Evolutionary conservation across 23 tunicate genomes (phyloP).

Genomic region (Styela clava): DNA sequence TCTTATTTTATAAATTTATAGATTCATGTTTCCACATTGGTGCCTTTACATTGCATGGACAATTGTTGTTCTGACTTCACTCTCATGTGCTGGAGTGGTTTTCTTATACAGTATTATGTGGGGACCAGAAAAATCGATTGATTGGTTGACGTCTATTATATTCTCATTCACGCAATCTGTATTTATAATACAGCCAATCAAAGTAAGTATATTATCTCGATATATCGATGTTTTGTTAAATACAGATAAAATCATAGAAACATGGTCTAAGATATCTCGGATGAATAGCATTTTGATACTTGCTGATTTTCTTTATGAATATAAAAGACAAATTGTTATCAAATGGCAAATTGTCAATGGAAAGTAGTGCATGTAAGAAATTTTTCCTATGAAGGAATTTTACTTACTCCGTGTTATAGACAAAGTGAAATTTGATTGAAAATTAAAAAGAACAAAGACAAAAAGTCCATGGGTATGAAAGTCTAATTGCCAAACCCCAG

Average conservation of each 20-base stretch:
- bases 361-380: too few relatives aligned
- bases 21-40: constrained; percentile 69
- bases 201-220: constrained; percentile 26
- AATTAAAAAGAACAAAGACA: too few relatives aligned
- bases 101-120: constrained; percentile 83
- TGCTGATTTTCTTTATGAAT: too few relatives aligned
- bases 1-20: background rate
- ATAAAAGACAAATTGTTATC: too few relatives aligned
- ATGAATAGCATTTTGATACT: background rate
- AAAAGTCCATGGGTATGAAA: too few relatives aligned
- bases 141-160: constrained; percentile 60
- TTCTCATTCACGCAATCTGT: constrained; percentile 69
- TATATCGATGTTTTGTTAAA: background rate
- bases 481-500: too few relatives aligned
- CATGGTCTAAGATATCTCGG: background rate
- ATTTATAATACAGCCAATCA: constrained; percentile 70
- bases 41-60: constrained; percentile 53
- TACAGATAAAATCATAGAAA: too few relatives aligned
- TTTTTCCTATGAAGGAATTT: too few relatives aligned
- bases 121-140: constrained; percentile 69
- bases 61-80: constrained; percentile 29
- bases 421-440: too few relatives aligned
- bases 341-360: too few relatives aligned
- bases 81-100: constrained; percentile 56
- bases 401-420: too few relatives aligned